Percentiles rank a stretch among this genome's conserved stretches.
phyloP scores from a whole-genome alignment of 1,140 invertebrate species.

The Rhagoletis pomonella region DNA sequence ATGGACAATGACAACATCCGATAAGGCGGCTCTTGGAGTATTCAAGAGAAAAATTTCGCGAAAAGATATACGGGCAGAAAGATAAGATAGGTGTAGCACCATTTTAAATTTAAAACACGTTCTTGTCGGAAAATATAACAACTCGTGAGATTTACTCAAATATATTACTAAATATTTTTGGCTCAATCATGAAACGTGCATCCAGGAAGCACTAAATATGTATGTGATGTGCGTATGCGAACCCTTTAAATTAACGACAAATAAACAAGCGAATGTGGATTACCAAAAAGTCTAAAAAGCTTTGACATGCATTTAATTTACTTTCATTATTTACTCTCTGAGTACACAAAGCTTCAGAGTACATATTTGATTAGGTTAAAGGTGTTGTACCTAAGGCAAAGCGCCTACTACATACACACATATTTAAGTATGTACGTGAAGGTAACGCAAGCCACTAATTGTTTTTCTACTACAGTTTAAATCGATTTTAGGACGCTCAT shows the following conservation, averaged over 20 bases:
- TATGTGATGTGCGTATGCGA: neutral
- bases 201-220: too few relatives aligned
- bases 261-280: constrained; percentile 1
- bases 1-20: too few relatives aligned
- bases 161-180: too few relatives aligned
- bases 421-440: neutral
- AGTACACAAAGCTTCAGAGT: neutral
- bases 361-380: constrained; percentile 19
- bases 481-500: constrained; percentile 34
- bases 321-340: neutral
- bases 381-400: neutral
- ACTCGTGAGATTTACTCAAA: too few relatives aligned
- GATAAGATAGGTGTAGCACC: too few relatives aligned
- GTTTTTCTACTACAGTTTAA: constrained; percentile 9
- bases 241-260: constrained; percentile 30
- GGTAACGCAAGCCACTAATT: neutral
- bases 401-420: neutral
- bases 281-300: neutral
- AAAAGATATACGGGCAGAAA: too few relatives aligned
- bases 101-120: too few relatives aligned
- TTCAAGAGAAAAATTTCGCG: too few relatives aligned
- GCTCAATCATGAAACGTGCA: neutral
- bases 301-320: neutral
- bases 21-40: too few relatives aligned
- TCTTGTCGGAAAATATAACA: too few relatives aligned